Percentiles rank a stretch among this genome's conserved stretches.
Evolutionary conservation across 2,888 invertebrate genomes (phyloP).

Genomic region (Malthinus flaveolus): DNA sequence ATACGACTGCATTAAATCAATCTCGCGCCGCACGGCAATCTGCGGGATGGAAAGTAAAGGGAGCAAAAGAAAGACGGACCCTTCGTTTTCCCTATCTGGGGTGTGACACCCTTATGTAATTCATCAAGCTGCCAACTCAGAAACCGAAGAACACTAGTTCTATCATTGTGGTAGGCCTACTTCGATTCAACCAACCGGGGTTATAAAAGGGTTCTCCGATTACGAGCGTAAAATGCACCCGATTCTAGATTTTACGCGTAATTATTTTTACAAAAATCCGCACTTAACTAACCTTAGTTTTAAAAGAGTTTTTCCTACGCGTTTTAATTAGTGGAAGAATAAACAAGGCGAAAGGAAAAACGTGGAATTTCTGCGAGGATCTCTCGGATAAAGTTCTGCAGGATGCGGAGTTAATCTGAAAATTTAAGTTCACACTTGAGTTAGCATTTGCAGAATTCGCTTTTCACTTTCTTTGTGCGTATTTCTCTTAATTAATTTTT

Average conservation of each 20-base stretch:
- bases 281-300: no score
- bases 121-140: conserved; percentile 32
- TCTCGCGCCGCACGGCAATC: conserved; percentile 26
- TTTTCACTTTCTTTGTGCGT: conserved; percentile 8
- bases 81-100: conserved; percentile 28
- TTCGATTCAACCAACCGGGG: conserved; percentile 13
- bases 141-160: conserved; percentile 33
- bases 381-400: background rate
- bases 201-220: conserved; percentile 7
- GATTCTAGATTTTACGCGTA: conserved; percentile 1
- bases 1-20: conserved; percentile 27
- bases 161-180: conserved; percentile 32
- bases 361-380: no score
- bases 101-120: conserved; percentile 31
- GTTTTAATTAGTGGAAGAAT: background rate
- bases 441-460: conserved; percentile 1
- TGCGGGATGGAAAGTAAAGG: conserved; percentile 26
- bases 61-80: conserved; percentile 27
- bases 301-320: background rate
- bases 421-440: conserved; percentile 4
- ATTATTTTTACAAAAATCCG: no score
- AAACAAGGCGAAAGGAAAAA: no score
- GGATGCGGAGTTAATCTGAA: background rate
- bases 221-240: conserved; percentile 1
- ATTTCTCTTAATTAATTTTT: conserved; percentile 20